A percentile compares a stretch with the other conserved stretches of the same genome.
Conservation (phyloP, 1,140 invertebrate genomes). For the Trichoplusia ni region DNA sequence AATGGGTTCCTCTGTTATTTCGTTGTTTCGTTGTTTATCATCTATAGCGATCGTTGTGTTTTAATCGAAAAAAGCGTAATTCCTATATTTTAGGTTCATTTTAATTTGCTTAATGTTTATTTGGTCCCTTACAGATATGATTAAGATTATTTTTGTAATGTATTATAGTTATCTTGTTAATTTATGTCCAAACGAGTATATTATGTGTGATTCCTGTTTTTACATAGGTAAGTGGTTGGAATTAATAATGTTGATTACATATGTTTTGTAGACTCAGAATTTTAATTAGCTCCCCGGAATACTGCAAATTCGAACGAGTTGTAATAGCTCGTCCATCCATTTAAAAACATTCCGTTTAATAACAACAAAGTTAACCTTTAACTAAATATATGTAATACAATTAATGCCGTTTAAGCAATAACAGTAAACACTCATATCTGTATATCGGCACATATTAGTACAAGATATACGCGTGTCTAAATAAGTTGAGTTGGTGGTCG, state of each 20-base stretch:
- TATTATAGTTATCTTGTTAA: constrained; percentile 12
- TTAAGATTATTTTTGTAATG: constrained; percentile 13
- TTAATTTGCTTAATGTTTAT: constrained; percentile 27
- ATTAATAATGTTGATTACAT: background rate
- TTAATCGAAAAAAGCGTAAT: constrained; percentile 25
- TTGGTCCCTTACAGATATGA: constrained; percentile 15
- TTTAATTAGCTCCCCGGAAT: too few species aligned
- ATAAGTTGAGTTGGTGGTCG: constrained; percentile 7
- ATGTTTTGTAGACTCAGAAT: too few species aligned
- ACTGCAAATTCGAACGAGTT: too few species aligned
- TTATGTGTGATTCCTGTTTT: background rate
- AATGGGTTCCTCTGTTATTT: constrained; percentile 48
- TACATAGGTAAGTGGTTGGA: background rate
- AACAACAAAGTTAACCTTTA: too few species aligned
- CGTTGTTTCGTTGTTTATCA: constrained; percentile 30
- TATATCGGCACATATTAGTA: background rate
- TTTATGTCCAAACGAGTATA: constrained; percentile 5
- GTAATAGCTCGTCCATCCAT: too few species aligned
- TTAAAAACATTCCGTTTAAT: too few species aligned
- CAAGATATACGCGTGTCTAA: constrained; percentile 4
- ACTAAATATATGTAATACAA: too few species aligned
- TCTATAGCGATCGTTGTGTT: constrained; percentile 29
- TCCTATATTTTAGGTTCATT: constrained; percentile 23
- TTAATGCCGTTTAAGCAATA: too few species aligned
- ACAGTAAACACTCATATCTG: background rate